Conservation (phyloP, 2,888 invertebrate species). For the Eupeodes luniger region DNA sequence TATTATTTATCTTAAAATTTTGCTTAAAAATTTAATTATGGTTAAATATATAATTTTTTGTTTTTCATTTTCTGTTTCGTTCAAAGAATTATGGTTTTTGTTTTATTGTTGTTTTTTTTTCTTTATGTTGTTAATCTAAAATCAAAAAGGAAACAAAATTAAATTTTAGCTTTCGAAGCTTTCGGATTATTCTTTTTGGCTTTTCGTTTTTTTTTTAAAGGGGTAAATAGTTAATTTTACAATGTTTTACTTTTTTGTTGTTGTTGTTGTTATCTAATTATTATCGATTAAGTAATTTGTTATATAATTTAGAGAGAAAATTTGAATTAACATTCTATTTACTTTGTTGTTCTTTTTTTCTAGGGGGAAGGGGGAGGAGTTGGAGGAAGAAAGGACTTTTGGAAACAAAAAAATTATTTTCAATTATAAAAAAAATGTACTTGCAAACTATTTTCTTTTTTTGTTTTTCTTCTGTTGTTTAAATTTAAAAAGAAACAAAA, state of each 20-base stretch:
- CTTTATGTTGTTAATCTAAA: constrained; percentile 1
- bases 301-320: not conserved
- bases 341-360: constrained; percentile 4
- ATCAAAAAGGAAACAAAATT: constrained; percentile 29
- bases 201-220: constrained; percentile 36
- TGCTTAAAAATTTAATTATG: constrained; percentile 70
- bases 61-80: constrained; percentile 39
- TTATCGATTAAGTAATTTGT: constrained; percentile 27
- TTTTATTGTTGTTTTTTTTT: constrained; percentile 25
- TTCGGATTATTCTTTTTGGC: constrained; percentile 30
- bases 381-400: constrained; percentile 12
- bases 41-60: constrained; percentile 52
- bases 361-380: not conserved
- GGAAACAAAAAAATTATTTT: not conserved
- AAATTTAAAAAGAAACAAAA: constrained; percentile 56
- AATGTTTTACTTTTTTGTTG: constrained; percentile 12
- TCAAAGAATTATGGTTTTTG: constrained; percentile 38
- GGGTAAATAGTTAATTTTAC: constrained; percentile 45
- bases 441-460: constrained; percentile 43
- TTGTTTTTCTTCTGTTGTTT: not conserved
- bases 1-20: constrained; percentile 69
- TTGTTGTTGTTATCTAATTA: constrained; percentile 36
- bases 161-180: constrained; percentile 41
- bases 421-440: constrained; percentile 11
- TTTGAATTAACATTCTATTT: constrained; percentile 6